Conservation (phyloP, 2,113 vertebrate genomes). For the Bombycilla garrulus region DNA sequence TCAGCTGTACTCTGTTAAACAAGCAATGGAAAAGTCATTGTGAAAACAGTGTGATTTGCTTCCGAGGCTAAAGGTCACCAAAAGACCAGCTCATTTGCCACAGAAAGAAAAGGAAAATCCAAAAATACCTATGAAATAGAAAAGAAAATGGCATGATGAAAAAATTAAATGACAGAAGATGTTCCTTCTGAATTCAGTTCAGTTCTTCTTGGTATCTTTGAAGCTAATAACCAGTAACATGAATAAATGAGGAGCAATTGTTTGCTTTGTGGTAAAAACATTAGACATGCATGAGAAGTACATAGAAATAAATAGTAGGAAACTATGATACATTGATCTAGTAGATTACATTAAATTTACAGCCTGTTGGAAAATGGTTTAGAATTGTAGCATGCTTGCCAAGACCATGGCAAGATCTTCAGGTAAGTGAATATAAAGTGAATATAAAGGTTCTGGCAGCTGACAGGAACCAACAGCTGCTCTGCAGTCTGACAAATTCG, state of each 20-base stretch:
- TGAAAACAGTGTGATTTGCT: not conserved
- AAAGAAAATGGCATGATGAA: not conserved
- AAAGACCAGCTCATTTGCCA: not conserved
- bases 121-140: not conserved
- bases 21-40: not conserved
- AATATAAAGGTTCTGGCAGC: constrained; percentile 17
- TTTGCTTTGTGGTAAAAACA: not conserved
- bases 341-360: not conserved
- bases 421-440: constrained; percentile 13
- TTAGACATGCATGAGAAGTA: not conserved
- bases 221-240: not conserved
- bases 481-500: constrained; percentile 19
- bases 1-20: not conserved
- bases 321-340: not conserved
- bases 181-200: not conserved
- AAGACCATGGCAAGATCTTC: not conserved
- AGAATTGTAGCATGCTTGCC: not conserved
- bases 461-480: constrained; percentile 7
- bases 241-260: not conserved
- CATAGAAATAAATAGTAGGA: not conserved
- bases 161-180: not conserved
- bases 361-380: not conserved
- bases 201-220: not conserved
- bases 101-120: not conserved
- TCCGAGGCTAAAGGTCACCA: not conserved